These are phyloP conservation scores for Timema podura DNA, from an alignment of 2,888 invertebrate genomes.

Conservation along the genomic window DNA sequence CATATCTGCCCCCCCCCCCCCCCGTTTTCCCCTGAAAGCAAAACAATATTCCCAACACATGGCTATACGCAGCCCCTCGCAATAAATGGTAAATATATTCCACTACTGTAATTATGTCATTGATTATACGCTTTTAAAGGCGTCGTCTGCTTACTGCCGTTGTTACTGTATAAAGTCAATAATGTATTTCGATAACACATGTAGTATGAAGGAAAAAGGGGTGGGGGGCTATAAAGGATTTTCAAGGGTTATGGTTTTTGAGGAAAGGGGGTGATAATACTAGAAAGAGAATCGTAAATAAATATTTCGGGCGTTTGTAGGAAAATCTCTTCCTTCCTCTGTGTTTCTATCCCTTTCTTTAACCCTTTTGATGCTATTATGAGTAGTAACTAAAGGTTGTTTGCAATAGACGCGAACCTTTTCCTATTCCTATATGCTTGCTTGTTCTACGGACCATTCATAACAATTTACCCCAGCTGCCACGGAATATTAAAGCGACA, in stretches of 20 bases:
- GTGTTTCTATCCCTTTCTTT: too few species aligned
- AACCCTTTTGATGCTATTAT: too few species aligned
- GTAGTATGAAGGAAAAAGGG: too few species aligned
- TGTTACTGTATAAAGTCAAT: too few species aligned
- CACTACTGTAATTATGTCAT: constrained; percentile 6
- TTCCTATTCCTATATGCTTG: constrained; percentile 8
- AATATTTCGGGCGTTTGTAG: too few species aligned
- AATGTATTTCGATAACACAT: too few species aligned
- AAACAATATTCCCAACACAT: constrained; percentile 15
- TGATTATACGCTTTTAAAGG: constrained; percentile 13
- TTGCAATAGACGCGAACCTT: background rate
- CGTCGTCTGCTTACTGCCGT: background rate
- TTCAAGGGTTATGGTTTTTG: too few species aligned
- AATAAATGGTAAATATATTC: constrained; percentile 13
- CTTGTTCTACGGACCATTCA: constrained; percentile 42
- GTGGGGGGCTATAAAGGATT: too few species aligned
- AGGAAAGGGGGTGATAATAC: too few species aligned
- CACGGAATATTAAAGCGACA: constrained; percentile 49
- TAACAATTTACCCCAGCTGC: constrained; percentile 50
- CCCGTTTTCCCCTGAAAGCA: background rate
- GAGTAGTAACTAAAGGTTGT: too few species aligned
- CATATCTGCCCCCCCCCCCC: background rate
- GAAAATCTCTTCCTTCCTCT: too few species aligned
- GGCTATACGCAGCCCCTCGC: constrained; percentile 4
- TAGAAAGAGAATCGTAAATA: too few species aligned